phyloP scores from a whole-genome alignment of 2,797 vertebrate species.

The Euthynnus affinis region DNA sequence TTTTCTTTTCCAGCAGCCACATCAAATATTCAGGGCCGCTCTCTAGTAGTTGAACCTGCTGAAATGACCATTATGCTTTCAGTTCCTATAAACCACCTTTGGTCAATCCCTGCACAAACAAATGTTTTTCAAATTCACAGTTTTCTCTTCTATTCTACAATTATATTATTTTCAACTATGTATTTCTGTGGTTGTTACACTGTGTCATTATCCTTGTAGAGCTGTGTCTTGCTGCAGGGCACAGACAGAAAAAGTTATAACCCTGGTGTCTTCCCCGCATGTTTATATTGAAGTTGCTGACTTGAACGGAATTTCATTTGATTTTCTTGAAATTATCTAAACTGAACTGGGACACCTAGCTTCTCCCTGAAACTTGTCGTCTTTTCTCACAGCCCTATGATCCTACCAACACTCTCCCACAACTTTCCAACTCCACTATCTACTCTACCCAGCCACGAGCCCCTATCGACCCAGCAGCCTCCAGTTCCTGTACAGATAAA shows the following conservation, averaged over 20 bases:
- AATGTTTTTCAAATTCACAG: slow-evolving; percentile 42
- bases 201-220: slow-evolving; percentile 51
- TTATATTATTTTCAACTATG: slow-evolving; percentile 25
- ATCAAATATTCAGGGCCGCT: slow-evolving; percentile 56
- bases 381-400: slow-evolving; percentile 34
- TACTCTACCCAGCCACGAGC: slow-evolving; percentile 60
- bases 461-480: slow-evolving; percentile 64
- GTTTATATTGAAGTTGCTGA: slow-evolving; percentile 47
- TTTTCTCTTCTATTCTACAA: slow-evolving; percentile 38
- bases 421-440: slow-evolving; percentile 63
- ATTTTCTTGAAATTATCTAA: slow-evolving; percentile 46
- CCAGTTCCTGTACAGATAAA: slow-evolving; percentile 66
- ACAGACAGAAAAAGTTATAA: slow-evolving; percentile 44
- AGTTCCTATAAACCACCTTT: slow-evolving; percentile 55
- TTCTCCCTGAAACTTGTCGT: slow-evolving; percentile 31
- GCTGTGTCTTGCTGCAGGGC: slow-evolving; percentile 49
- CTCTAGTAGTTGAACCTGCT: slow-evolving; percentile 45
- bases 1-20: slow-evolving; percentile 10
- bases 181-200: slow-evolving; percentile 10
- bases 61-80: slow-evolving; percentile 47
- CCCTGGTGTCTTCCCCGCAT: slow-evolving; percentile 46
- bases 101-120: slow-evolving; percentile 53
- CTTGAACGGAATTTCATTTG: slow-evolving; percentile 40
- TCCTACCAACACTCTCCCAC: slow-evolving; percentile 23
- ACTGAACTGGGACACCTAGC: slow-evolving; percentile 51